These are phyloP conservation scores for Ganaspis sp. DNA, from an alignment of 1,140 invertebrate genomes.

Conservation along the genomic window DNA sequence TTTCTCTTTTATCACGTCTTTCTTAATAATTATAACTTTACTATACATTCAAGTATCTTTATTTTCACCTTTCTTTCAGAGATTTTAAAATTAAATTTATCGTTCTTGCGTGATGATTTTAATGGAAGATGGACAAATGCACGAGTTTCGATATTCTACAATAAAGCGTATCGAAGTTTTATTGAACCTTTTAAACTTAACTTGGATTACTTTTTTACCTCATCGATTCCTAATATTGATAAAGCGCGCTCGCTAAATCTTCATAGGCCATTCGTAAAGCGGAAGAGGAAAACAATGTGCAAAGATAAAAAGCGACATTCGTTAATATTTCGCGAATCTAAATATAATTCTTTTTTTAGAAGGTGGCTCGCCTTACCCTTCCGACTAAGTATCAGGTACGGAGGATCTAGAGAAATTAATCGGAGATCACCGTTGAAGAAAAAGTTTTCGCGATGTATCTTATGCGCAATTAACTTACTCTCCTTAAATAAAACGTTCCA, in stretches of 20 bases:
- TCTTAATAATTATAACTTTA: slow-evolving; percentile 14
- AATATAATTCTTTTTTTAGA: background rate
- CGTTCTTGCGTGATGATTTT: slow-evolving; percentile 11
- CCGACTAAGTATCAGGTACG: slow-evolving; percentile 24
- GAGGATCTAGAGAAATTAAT: slow-evolving; percentile 27
- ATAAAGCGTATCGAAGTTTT: slow-evolving; percentile 11
- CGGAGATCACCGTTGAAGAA: slow-evolving; percentile 11
- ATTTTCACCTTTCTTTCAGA: too few species aligned
- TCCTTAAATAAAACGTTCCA: slow-evolving; percentile 17
- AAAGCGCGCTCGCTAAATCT: slow-evolving; percentile 1
- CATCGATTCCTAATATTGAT: slow-evolving; percentile 5
- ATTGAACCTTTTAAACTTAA: background rate
- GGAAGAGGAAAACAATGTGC: slow-evolving; percentile 16
- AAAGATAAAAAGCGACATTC: slow-evolving; percentile 29
- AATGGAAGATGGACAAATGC: slow-evolving; percentile 1
- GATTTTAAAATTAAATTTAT: too few species aligned
- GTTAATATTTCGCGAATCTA: slow-evolving; percentile 23
- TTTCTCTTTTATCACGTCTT: background rate
- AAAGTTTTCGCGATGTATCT: background rate
- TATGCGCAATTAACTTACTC: slow-evolving; percentile 20
- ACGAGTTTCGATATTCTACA: slow-evolving; percentile 11
- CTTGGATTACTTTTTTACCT: slow-evolving; percentile 7
- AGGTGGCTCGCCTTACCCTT: slow-evolving; percentile 14
- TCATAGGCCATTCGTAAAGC: slow-evolving; percentile 15
- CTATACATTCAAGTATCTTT: background rate